These are phyloP conservation scores for Ophion ellenae DNA, from an alignment of 2,888 invertebrate genomes.

Conservation along the genomic window DNA sequence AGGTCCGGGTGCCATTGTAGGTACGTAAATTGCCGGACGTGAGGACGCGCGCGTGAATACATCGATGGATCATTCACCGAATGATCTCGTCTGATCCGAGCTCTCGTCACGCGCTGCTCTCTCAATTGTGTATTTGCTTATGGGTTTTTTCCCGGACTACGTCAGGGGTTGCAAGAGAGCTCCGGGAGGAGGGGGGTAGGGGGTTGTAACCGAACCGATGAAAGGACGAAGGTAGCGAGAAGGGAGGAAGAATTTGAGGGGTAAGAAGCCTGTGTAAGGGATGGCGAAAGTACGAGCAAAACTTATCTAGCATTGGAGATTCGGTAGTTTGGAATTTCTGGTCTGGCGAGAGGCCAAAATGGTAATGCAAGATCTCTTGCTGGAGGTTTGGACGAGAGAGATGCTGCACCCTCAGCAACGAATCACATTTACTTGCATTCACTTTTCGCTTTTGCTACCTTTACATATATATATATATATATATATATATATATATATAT, in stretches of 20 bases:
- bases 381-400: conserved; percentile 59
- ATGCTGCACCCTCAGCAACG: conserved; percentile 65
- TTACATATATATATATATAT: not conserved
- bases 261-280: conserved; percentile 38
- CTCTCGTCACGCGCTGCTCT: conserved; percentile 29
- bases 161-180: too few species aligned
- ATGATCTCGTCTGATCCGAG: too few species aligned
- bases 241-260: not conserved
- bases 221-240: conserved; percentile 11
- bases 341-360: conserved; percentile 78
- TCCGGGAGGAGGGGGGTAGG: too few species aligned
- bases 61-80: conserved; percentile 30
- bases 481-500: not conserved
- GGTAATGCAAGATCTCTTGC: conserved; percentile 76
- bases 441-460: conserved; percentile 74
- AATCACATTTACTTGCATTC: conserved; percentile 78
- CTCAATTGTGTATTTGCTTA: too few species aligned
- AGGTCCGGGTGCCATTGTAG: conserved; percentile 15
- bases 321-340: conserved; percentile 70
- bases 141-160: too few species aligned
- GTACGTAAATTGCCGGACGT: not conserved
- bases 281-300: conserved; percentile 2
- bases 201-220: not conserved
- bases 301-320: conserved; percentile 77
- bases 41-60: not conserved